These are phyloP conservation scores for Girardinichthys multiradiatus DNA, from an alignment of 2,113 vertebrate species.

Conservation along the genomic window DNA sequence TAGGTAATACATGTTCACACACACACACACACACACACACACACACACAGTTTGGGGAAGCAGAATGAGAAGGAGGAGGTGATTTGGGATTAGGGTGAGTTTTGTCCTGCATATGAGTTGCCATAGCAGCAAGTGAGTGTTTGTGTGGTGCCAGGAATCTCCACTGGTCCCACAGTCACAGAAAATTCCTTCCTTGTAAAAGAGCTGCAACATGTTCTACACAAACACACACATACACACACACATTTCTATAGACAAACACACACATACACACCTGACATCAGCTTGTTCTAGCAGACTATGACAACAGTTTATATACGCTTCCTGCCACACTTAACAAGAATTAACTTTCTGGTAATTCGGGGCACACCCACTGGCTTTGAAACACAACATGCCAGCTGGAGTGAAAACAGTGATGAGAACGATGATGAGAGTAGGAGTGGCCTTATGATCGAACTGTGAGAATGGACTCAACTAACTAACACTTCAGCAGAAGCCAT, in stretches of 20 bases:
- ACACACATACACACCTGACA: constrained; percentile 8
- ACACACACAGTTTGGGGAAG: neutral
- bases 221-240: constrained; percentile 19
- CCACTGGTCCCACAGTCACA: constrained; percentile 51
- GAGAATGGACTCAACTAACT: neutral
- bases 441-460: neutral
- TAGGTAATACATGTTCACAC: neutral
- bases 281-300: constrained; percentile 12
- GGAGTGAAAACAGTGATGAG: constrained; percentile 10
- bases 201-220: constrained; percentile 37
- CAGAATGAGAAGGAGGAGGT: neutral
- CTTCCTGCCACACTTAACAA: neutral
- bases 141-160: constrained; percentile 61
- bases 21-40: neutral
- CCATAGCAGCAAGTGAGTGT: constrained; percentile 59
- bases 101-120: constrained; percentile 56
- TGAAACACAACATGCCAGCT: constrained; percentile 8
- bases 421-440: constrained; percentile 17
- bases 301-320: constrained; percentile 1
- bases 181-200: constrained; percentile 61
- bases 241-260: neutral
- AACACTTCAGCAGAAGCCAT: neutral
- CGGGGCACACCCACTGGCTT: constrained; percentile 39
- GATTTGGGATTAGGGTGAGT: constrained; percentile 23
- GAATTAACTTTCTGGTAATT: constrained; percentile 29